phyloP scores from a whole-genome alignment of 2,113 vertebrate genomes.

The Myotis lucifugus region DNA sequence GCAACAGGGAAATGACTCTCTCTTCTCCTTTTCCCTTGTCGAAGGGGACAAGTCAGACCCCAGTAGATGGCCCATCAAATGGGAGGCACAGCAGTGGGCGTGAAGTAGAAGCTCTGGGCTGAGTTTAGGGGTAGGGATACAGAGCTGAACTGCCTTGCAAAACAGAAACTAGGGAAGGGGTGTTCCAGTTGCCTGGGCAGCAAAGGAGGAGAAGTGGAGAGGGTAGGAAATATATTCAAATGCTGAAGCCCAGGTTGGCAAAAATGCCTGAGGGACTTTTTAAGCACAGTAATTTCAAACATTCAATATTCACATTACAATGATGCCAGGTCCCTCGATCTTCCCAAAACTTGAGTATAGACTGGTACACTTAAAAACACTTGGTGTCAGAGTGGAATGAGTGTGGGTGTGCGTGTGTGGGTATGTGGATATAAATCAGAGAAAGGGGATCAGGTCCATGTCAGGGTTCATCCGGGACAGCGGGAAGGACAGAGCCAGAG shows the following conservation, averaged over 20 bases:
- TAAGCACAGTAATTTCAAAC: slow-evolving; percentile 7
- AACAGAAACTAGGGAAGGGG: not conserved
- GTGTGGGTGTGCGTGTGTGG: too few species aligned
- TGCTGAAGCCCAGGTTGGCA: not conserved
- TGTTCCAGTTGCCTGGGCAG: not conserved
- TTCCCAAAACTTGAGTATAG: not conserved
- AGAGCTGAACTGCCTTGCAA: not conserved
- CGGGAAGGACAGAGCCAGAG: not conserved
- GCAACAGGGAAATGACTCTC: not conserved
- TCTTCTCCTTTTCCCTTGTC: not conserved
- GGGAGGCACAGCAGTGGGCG: not conserved
- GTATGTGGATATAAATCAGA: not conserved
- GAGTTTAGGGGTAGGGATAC: not conserved
- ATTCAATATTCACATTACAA: not conserved
- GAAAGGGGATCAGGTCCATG: not conserved
- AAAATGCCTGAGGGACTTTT: not conserved
- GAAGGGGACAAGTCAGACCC: not conserved
- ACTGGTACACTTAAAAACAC: not conserved
- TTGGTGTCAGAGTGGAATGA: not conserved
- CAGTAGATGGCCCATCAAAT: rapidly evolving
- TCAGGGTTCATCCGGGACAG: not conserved
- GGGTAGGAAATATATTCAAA: not conserved
- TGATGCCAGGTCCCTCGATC: not conserved
- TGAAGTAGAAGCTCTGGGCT: not conserved
- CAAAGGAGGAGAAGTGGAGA: not conserved